These are phyloP conservation scores for Lophura nycthemera DNA, from an alignment of 2,113 vertebrate genomes.

Conservation along the genomic window DNA sequence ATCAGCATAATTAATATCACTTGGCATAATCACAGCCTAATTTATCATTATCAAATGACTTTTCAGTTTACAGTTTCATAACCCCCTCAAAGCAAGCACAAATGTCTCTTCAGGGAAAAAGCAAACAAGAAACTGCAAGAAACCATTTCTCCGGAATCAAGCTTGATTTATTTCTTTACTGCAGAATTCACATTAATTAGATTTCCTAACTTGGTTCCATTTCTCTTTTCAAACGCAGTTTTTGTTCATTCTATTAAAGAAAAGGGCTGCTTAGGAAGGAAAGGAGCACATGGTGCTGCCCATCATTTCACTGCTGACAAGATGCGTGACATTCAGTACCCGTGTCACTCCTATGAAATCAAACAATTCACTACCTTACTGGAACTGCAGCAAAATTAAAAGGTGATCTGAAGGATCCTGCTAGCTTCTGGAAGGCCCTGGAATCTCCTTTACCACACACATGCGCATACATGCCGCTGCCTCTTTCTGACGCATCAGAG, in stretches of 20 bases:
- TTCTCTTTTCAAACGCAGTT: slow-evolving; percentile 40
- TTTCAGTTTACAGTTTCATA: slow-evolving; percentile 37
- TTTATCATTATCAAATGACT: slow-evolving; percentile 57
- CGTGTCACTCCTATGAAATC: background rate
- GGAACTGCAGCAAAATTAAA: background rate
- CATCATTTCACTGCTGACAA: background rate
- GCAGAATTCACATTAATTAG: slow-evolving; percentile 62
- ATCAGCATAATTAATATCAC: slow-evolving; percentile 67
- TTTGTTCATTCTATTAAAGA: slow-evolving; percentile 39
- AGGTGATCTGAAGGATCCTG: background rate
- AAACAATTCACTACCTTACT: background rate
- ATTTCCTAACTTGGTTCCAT: slow-evolving; percentile 60
- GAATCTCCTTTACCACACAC: background rate
- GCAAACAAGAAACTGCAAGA: slow-evolving; percentile 26
- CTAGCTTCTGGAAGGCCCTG: background rate
- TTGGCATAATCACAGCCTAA: slow-evolving; percentile 41
- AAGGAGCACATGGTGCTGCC: background rate
- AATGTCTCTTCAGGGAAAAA: slow-evolving; percentile 54
- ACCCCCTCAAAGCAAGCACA: slow-evolving; percentile 40
- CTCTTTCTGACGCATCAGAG: background rate
- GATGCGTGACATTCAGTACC: background rate
- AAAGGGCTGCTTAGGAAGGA: slow-evolving; percentile 4
- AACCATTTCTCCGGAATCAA: slow-evolving; percentile 6
- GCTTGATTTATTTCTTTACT: slow-evolving; percentile 62
- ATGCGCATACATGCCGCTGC: fast-evolving